Evolutionary conservation across 2,888 invertebrate genomes (phyloP), one percentile per base, ranked within the genome.

Genomic region (Agrilus cyanescens): DNA sequence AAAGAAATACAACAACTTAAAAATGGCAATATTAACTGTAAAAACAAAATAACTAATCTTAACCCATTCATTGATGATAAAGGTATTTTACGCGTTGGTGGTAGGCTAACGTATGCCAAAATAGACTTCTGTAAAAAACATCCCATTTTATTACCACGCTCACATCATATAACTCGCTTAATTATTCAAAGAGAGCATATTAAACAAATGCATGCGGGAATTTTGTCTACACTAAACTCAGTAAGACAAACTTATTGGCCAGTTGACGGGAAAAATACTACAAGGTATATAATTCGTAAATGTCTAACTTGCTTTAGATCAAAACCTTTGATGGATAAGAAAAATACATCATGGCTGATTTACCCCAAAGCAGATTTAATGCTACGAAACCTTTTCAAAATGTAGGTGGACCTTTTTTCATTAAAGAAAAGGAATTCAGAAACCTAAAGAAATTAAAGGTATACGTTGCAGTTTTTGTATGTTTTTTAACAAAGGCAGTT

Each of bases 331-430:
- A 3, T 31, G 30, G 12, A 13, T 15, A 13, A 8, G 32, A n/a
- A n/a, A 7, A 48, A 52, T 38, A 10, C 51, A 15, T 15, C 6
- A 56, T 54, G 55, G 52, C 50, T 33, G 33, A 49, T 31, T 41
- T 54, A 29, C 52, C 53, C 10, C 16, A 20, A 20, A 20, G 52
- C 50, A 33, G 33, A 49, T 31, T 41, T 53, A 29, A 51, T 51
- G 12, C 16, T 6, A 31, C 41, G 16, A 16, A 40, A 32, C 37
- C 44, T 32, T 55, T 55, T 42, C 12, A 16, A 4, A 16, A 36
- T 7, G 40, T 41, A n/a, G 53, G 50, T 38, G 53, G 53, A 6
- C 52, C 52, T 10, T 43, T 51, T 18, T 16, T 40, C 7, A 18
- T 50, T 8, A 45, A 40, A 39, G 40, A 43, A 41, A 12, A 10